Conservation (phyloP, 2,797 vertebrate genomes). For the Eospalax fontanierii region DNA sequence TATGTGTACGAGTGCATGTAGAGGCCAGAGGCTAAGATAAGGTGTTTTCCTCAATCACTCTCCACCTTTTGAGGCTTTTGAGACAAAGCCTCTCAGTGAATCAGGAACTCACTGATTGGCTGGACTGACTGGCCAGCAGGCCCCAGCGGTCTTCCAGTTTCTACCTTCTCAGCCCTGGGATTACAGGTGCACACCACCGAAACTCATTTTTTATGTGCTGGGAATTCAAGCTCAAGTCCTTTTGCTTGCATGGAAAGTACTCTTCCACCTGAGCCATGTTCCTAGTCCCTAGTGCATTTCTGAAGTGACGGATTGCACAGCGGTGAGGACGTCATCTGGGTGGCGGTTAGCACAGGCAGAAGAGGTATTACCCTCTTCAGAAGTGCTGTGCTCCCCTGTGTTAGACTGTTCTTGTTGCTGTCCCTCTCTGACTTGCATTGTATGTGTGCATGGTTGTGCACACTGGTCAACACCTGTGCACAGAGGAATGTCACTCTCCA, state of each 20-base stretch:
- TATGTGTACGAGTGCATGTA: fast-evolving
- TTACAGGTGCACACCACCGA: background rate
- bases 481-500: fast-evolving
- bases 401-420: fast-evolving
- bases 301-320: background rate
- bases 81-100: background rate
- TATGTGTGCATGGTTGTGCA: background rate
- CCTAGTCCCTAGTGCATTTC: background rate
- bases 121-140: background rate
- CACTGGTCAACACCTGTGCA: background rate
- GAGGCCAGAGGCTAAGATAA: background rate
- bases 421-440: background rate
- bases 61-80: background rate
- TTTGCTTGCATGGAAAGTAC: background rate
- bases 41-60: background rate
- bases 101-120: background rate
- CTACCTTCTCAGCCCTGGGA: too few species aligned
- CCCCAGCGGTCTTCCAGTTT: background rate
- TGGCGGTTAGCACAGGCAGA: fast-evolving
- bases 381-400: too few species aligned
- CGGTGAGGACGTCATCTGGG: too few species aligned
- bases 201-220: background rate
- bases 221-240: too few species aligned
- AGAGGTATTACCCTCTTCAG: background rate
- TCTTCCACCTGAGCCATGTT: background rate